Conservation (phyloP, 2,113 vertebrate species). For the Bufo bufo region DNA sequence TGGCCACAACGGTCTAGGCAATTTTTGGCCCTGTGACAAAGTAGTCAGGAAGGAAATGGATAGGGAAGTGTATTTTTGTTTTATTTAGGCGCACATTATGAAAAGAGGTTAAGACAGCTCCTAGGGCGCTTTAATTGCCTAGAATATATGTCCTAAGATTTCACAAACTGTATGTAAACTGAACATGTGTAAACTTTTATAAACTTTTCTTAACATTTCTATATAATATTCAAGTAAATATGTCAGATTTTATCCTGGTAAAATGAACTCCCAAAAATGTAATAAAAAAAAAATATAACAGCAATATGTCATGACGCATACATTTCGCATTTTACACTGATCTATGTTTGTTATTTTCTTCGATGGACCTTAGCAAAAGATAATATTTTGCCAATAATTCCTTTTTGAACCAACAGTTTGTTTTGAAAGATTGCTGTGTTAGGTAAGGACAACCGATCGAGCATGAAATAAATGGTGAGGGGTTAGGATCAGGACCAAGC, state of each 20-base stretch:
- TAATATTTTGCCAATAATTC: constrained; percentile 67
- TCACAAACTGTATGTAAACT: not conserved
- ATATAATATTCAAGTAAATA: not conserved
- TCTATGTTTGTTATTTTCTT: constrained; percentile 61
- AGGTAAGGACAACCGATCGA: constrained; percentile 69
- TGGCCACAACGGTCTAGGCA: too few relatives aligned
- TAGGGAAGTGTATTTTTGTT: too few relatives aligned
- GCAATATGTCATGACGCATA: constrained; percentile 10
- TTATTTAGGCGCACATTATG: too few relatives aligned
- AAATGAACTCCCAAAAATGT: not conserved
- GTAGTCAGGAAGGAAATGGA: too few relatives aligned
- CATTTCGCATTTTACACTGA: constrained; percentile 61
- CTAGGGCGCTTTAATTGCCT: not conserved
- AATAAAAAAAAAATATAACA: not conserved
- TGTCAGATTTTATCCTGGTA: not conserved
- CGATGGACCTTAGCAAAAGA: constrained; percentile 72
- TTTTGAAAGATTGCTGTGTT: constrained; percentile 79
- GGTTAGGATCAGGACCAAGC: constrained; percentile 49
- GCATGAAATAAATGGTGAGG: constrained; percentile 71
- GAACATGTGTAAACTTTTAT: not conserved
- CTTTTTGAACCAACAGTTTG: constrained; percentile 76
- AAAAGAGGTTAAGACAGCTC: too few relatives aligned
- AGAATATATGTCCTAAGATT: not conserved
- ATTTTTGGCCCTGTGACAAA: too few relatives aligned
- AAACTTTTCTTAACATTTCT: not conserved